Evolutionary conservation across 2,888 invertebrate species (phyloP), one percentile per base, ranked within the genome.

Genomic region (Apamea anceps): DNA sequence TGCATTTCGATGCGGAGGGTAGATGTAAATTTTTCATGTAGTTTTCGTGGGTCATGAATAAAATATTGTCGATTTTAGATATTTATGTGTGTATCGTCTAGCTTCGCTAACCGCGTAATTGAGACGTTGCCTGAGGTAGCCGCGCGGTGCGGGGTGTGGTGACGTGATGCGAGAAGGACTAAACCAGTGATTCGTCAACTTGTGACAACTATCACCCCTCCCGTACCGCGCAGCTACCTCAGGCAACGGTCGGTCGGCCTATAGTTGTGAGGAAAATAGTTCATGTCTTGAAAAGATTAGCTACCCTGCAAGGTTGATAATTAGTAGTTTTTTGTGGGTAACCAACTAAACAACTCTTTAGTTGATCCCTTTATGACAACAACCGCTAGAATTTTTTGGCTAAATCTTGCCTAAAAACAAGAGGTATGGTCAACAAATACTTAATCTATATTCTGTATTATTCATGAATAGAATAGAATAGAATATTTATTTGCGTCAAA

Each of bases 1-100:
- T 79, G 72, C 81, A 82, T 86, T 85, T 75, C 0, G 32, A 74
- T 70, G 32, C 13, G 8, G 10, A 28, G 15, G 25, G 15, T 15
- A 62, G 15, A 32, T 62, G 10, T 60, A n/a, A 51, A 13, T 2
- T 60, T 73, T 66, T 66, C 2, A 42, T 51, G 1, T 42, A 60
- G 12, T 60, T 75, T 60, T 28, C 1, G n/a, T 15, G 12, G 54
- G 54, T 62, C 32, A 28, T 48, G 32, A 71, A 54, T 79, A 32
- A 68, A 62, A 67, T 25, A 37, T 77, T 28, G 28, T 0, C 2
- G 5, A 45, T 48, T 28, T 62, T 37, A 51, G 21, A 28, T 32
- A 32, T 62, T 6, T 48, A 37, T 10, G n/a, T 15, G 5, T 21
- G 13, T 28, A 28, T 2, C 4, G 7, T 45, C 1, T 60, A 1